Evolutionary conservation across 2,113 vertebrate genomes (phyloP).

Genomic region (Lycocorax pyrrhopterus): DNA sequence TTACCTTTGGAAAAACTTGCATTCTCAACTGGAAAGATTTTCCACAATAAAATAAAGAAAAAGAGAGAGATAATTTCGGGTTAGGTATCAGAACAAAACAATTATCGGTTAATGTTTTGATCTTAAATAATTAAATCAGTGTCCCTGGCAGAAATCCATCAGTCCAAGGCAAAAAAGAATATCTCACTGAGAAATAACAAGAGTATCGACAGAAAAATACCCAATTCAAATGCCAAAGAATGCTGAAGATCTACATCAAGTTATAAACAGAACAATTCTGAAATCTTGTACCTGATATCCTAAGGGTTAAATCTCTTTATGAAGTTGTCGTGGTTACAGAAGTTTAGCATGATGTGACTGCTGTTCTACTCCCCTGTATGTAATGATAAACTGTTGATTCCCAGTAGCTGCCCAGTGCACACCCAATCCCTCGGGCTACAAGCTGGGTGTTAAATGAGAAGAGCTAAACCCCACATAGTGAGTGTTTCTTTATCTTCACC

Average conservation of each 20-base stretch:
- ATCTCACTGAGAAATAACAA: background rate
- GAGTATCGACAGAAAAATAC: background rate
- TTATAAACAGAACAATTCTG: background rate
- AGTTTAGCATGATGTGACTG: background rate
- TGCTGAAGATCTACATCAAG: background rate
- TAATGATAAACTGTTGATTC: background rate
- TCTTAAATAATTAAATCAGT: background rate
- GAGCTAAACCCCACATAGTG: background rate
- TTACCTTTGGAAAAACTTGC: background rate
- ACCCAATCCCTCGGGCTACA: background rate
- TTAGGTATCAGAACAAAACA: background rate
- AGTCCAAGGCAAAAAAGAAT: background rate
- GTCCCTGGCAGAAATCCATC: background rate
- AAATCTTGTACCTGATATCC: background rate
- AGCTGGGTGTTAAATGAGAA: background rate
- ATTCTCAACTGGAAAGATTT: background rate
- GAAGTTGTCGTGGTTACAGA: background rate
- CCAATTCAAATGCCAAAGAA: background rate
- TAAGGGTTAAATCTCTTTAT: background rate
- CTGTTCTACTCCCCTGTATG: background rate
- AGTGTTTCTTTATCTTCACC: background rate
- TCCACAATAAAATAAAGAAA: background rate
- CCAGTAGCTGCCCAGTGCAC: background rate
- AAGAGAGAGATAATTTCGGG: background rate
- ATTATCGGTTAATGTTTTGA: background rate